phyloP scores from a whole-genome alignment of 2,797 vertebrate genomes.

The Catostomus latipinnis region DNA sequence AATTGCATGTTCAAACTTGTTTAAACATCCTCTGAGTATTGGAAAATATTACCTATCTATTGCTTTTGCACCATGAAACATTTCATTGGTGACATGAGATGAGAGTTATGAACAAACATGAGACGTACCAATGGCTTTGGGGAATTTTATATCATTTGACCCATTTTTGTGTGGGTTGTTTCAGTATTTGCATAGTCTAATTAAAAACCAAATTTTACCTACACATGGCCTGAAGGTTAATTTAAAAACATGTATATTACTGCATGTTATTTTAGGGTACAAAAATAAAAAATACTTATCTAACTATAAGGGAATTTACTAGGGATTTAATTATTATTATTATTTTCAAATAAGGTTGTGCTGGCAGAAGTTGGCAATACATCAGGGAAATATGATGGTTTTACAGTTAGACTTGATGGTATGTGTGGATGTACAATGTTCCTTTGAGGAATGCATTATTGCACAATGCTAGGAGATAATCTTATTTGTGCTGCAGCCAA shows the following conservation, averaged over 20 bases:
- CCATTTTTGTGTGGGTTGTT: background rate
- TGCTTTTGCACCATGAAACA: background rate
- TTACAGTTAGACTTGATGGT: conserved; percentile 47
- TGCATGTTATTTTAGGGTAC: background rate
- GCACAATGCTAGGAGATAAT: conserved; percentile 62
- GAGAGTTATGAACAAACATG: background rate
- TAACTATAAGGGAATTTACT: conserved; percentile 22
- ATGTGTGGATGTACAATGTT: conserved; percentile 49
- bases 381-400: conserved; percentile 49
- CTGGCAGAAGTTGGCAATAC: conserved; percentile 47
- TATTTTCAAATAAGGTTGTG: conserved; percentile 18
- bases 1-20: background rate
- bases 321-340: background rate
- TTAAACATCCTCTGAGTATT: background rate
- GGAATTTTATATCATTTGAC: background rate
- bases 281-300: background rate
- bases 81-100: background rate
- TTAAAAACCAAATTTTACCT: conserved; percentile 11
- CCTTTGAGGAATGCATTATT: conserved; percentile 40
- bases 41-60: background rate
- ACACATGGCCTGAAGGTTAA: background rate
- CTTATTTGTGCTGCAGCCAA: conserved; percentile 66
- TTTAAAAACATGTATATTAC: background rate
- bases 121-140: background rate
- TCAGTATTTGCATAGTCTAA: conserved; percentile 31